These are phyloP conservation scores for Dorcus hopei DNA, from an alignment of 2,888 invertebrate genomes.

Conservation along the genomic window DNA sequence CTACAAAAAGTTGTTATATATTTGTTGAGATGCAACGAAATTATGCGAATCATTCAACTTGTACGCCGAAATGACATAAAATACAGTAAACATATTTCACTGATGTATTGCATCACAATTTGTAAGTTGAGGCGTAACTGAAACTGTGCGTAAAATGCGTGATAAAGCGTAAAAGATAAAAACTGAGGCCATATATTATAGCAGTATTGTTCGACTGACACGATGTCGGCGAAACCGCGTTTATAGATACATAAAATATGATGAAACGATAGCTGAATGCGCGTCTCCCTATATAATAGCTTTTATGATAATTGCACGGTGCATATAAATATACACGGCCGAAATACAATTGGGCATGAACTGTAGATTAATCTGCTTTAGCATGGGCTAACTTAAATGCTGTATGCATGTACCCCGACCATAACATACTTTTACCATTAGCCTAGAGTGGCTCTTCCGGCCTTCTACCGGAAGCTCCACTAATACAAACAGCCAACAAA, in stretches of 20 bases:
- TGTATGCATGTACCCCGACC: constrained; percentile 44
- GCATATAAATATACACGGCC: background rate
- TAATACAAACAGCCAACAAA: constrained; percentile 37
- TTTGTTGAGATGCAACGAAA: no score
- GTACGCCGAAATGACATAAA: no score
- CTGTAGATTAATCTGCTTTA: constrained; percentile 37
- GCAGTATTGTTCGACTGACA: background rate
- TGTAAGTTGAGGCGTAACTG: background rate
- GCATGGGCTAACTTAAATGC: constrained; percentile 42
- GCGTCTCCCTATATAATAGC: background rate
- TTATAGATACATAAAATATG: constrained; percentile 2
- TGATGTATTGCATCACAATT: background rate
- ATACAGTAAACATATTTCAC: no score
- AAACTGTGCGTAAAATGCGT: background rate
- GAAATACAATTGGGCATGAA: constrained; percentile 15
- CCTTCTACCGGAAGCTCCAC: constrained; percentile 37
- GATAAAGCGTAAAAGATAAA: background rate
- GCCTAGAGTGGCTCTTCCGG: constrained; percentile 42
- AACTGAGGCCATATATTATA: background rate
- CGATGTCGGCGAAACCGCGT: background rate
- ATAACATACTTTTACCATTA: constrained; percentile 45
- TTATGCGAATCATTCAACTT: no score
- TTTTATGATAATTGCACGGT: background rate
- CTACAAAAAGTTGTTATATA: no score
- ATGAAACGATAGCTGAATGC: background rate